A percentile compares a stretch with the other conserved stretches of the same genome.
These are phyloP conservation scores for Drosophila burlai DNA, from an alignment of 1,140 invertebrate species.

Conservation along the genomic window DNA sequence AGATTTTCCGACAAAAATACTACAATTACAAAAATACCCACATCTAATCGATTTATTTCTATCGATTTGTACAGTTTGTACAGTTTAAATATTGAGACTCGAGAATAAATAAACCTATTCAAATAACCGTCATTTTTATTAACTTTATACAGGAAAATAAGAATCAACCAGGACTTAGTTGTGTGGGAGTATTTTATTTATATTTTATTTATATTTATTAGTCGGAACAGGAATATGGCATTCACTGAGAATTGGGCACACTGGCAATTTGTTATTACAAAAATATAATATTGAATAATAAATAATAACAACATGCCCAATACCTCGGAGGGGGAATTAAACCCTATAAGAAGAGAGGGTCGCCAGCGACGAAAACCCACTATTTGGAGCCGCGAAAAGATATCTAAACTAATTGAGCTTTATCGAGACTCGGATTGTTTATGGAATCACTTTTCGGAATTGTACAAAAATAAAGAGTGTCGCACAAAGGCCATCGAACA, in stretches of 20 bases:
- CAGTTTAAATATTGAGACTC: neutral
- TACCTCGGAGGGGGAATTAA: neutral
- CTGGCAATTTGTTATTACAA: slow-evolving; percentile 5
- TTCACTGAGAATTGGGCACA: neutral
- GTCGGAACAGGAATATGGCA: neutral
- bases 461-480: slow-evolving; percentile 76
- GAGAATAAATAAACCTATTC: fast-evolving
- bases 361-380: slow-evolving; percentile 51
- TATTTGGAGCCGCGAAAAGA: slow-evolving; percentile 78
- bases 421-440: slow-evolving; percentile 76
- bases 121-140: too few relatives aligned
- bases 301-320: slow-evolving; percentile 29
- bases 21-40: neutral
- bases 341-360: slow-evolving; percentile 9
- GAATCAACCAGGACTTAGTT: neutral
- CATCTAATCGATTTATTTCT: neutral
- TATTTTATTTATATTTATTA: neutral
- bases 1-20: slow-evolving; percentile 17
- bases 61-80: neutral
- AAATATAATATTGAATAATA: neutral
- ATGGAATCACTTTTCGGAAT: slow-evolving; percentile 75
- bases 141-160: neutral
- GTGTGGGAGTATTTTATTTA: too few relatives aligned
- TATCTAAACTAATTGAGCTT: slow-evolving; percentile 71
- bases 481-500: slow-evolving; percentile 65